phyloP scores from a whole-genome alignment of 2,888 invertebrate genomes.

The Dione vanillae region DNA sequence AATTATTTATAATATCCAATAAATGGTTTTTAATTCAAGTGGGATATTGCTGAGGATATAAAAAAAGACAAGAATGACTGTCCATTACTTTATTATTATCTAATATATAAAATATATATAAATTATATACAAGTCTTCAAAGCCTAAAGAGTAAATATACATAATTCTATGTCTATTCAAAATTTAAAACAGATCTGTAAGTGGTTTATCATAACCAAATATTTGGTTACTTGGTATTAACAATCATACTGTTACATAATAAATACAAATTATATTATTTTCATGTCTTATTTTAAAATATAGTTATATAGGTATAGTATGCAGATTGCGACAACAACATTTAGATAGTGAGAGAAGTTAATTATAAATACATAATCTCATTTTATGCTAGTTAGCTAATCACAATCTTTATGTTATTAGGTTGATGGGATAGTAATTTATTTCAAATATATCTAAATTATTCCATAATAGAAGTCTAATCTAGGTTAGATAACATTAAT shows the following conservation, averaged over 20 bases:
- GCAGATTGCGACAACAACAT: not conserved
- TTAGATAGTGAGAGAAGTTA: no score
- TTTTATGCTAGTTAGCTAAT: no score
- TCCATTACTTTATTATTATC: not conserved
- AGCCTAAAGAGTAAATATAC: not conserved
- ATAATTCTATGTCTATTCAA: not conserved
- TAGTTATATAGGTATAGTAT: not conserved
- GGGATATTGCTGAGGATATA: not conserved
- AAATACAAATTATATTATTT: not conserved
- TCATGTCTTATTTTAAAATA: not conserved
- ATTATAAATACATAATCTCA: no score
- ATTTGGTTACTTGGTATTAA: no score
- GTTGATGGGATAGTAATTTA: not conserved
- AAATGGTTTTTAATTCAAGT: not conserved
- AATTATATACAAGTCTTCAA: constrained; percentile 3
- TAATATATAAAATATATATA: not conserved
- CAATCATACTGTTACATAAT: not conserved
- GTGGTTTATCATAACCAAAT: not conserved
- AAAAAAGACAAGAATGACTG: not conserved
- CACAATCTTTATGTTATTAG: not conserved
- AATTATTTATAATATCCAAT: not conserved
- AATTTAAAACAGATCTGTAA: constrained; percentile 5
- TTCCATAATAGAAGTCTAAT: not conserved
- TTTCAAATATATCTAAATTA: not conserved
- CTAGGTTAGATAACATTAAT: constrained; percentile 21